Evolutionary conservation across 1,140 invertebrate genomes (phyloP).

Genomic region (Papilio machaon): DNA sequence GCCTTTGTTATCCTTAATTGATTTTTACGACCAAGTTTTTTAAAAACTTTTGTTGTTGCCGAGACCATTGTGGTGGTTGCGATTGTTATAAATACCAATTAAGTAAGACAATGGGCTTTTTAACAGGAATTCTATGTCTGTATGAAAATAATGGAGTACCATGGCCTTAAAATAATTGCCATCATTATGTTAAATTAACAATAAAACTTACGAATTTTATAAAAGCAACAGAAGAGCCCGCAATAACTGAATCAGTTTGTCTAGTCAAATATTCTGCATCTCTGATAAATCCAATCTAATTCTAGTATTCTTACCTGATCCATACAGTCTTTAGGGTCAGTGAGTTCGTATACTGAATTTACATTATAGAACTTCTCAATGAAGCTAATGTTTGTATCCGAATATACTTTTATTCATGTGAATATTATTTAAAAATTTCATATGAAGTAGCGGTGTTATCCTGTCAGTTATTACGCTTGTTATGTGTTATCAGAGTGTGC

Average conservation of each 20-base stretch:
- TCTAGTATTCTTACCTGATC: not conserved
- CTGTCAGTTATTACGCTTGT: slow-evolving; percentile 23
- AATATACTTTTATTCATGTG: not conserved
- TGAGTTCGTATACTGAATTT: not conserved
- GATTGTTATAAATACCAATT: slow-evolving; percentile 35
- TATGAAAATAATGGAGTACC: slow-evolving; percentile 9
- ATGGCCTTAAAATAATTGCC: not conserved
- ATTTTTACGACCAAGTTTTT: slow-evolving; percentile 26
- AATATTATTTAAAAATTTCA: not conserved
- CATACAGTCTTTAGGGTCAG: not conserved
- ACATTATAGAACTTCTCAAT: not conserved
- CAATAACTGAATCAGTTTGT: not conserved
- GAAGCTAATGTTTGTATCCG: not conserved
- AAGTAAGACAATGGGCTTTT: slow-evolving; percentile 20
- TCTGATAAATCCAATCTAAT: not conserved
- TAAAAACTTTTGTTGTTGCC: slow-evolving; percentile 3
- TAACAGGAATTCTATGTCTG: slow-evolving; percentile 9
- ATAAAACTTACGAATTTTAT: not conserved
- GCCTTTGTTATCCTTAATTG: slow-evolving; percentile 22
- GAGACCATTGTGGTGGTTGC: slow-evolving; percentile 12
- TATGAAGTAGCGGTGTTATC: slow-evolving; percentile 4
- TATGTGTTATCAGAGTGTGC: not conserved
- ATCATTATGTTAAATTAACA: not conserved
- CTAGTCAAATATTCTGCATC: not conserved
- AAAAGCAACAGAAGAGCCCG: not conserved